phyloP scores from a whole-genome alignment of 2,113 vertebrate genomes.

The Gymnorhina tibicen region DNA sequence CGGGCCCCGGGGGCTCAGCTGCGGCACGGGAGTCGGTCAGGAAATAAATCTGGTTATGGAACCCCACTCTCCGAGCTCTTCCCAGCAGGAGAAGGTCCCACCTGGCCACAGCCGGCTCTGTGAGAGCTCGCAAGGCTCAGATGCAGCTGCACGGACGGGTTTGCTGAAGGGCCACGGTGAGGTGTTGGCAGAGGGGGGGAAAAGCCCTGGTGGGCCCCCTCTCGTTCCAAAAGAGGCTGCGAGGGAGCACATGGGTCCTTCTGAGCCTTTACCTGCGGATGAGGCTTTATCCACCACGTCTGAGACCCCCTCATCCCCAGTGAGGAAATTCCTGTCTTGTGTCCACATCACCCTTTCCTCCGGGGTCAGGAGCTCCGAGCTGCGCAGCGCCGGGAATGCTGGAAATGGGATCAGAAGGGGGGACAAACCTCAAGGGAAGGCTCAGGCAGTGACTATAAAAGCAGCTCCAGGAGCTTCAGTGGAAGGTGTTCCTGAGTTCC shows the following conservation, averaged over 20 bases:
- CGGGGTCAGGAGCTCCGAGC: slow-evolving; percentile 21
- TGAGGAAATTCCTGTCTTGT: slow-evolving; percentile 71
- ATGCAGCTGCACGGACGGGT: neutral
- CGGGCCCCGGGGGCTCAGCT: neutral
- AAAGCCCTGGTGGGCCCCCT: neutral
- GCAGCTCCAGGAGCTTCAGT: neutral
- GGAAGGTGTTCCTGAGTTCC: neutral
- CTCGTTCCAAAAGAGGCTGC: neutral
- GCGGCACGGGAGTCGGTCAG: neutral
- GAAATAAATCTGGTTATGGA: neutral
- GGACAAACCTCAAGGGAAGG: neutral
- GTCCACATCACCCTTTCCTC: slow-evolving; percentile 78
- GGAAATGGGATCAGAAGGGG: neutral
- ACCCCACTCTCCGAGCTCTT: neutral
- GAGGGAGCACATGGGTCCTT: neutral
- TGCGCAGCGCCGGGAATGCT: neutral
- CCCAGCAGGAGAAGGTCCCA: neutral
- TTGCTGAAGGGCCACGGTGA: neutral
- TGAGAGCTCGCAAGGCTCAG: neutral
- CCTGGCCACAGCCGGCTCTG: neutral
- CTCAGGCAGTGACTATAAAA: neutral
- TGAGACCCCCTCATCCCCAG: neutral
- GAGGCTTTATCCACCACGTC: neutral
- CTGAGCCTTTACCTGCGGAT: neutral
- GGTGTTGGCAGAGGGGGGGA: neutral